A percentile compares a stretch with the other conserved stretches of the same genome.
Conservation (phyloP, 1,140 invertebrate genomes). For the Amyelois transitella region DNA sequence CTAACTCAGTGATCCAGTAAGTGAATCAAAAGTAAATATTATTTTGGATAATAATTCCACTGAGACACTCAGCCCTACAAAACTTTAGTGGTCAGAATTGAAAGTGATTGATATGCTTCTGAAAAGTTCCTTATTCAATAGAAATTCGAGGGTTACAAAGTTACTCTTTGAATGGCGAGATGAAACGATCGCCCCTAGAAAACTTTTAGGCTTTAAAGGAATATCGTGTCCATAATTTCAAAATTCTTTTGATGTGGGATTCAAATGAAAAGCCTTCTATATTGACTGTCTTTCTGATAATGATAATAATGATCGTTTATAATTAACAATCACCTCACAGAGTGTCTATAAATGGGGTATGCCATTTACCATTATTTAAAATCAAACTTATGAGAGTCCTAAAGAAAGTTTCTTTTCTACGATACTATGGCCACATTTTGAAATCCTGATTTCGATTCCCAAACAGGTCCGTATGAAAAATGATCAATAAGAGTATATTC, state of each 20-base stretch:
- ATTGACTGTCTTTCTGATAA: neutral
- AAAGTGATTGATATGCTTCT: neutral
- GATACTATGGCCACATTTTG: too few relatives aligned
- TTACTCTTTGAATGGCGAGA: neutral
- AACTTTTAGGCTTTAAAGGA: neutral
- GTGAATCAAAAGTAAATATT: neutral
- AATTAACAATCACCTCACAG: too few relatives aligned
- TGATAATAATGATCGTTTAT: neutral
- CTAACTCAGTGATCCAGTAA: too few relatives aligned
- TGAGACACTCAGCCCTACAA: neutral
- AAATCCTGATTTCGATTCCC: too few relatives aligned
- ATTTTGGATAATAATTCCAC: neutral
- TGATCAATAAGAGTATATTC: too few relatives aligned
- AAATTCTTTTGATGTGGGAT: neutral
- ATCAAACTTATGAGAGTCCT: too few relatives aligned
- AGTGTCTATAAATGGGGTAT: too few relatives aligned
- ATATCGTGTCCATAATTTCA: neutral
- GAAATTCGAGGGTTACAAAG: neutral
- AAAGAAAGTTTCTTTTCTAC: too few relatives aligned
- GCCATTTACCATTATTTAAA: too few relatives aligned
- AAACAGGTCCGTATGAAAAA: too few relatives aligned
- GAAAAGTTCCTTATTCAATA: neutral
- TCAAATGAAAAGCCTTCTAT: neutral
- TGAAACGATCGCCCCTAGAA: too few relatives aligned
- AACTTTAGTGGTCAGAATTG: neutral